A percentile compares a stretch with the other conserved stretches of the same genome.
Evolutionary conservation across 2,797 vertebrate genomes (phyloP).

Genomic region (Todus mexicanus): DNA sequence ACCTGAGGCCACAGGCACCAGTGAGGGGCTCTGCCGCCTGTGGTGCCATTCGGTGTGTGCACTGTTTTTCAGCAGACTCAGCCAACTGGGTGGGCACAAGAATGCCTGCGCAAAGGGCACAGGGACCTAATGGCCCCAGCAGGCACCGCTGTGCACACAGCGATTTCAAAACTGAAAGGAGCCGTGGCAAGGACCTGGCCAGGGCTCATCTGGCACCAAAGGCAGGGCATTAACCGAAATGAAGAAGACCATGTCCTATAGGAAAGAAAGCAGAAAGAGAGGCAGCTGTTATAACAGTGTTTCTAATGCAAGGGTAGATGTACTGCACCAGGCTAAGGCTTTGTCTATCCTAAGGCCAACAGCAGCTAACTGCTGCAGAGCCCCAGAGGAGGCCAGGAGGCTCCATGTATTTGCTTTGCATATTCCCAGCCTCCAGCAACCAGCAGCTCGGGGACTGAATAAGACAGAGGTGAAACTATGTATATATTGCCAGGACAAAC

Average conservation of each 20-base stretch:
- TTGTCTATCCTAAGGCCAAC: background rate
- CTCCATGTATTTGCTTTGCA: background rate
- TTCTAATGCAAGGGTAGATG: background rate
- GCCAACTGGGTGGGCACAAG: background rate
- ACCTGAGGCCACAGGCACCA: fast-evolving
- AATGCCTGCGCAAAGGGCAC: background rate
- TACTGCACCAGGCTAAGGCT: background rate
- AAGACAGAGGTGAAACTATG: background rate
- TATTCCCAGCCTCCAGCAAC: background rate
- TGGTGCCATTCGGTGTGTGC: background rate
- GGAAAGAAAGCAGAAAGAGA: background rate
- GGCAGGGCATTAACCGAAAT: background rate
- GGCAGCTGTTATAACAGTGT: background rate
- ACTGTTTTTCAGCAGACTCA: background rate
- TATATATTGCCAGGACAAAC: background rate
- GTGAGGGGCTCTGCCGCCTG: background rate
- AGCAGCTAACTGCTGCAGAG: background rate
- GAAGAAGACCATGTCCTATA: background rate
- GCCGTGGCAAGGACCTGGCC: fast-evolving
- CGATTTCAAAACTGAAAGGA: background rate
- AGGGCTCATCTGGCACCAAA: background rate
- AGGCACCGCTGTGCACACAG: fast-evolving
- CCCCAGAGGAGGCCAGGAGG: background rate
- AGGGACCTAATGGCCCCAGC: fast-evolving
- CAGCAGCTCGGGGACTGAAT: background rate